These are phyloP conservation scores for Mimumesa dahlbomi DNA, from an alignment of 2,888 invertebrate genomes.

Conservation along the genomic window DNA sequence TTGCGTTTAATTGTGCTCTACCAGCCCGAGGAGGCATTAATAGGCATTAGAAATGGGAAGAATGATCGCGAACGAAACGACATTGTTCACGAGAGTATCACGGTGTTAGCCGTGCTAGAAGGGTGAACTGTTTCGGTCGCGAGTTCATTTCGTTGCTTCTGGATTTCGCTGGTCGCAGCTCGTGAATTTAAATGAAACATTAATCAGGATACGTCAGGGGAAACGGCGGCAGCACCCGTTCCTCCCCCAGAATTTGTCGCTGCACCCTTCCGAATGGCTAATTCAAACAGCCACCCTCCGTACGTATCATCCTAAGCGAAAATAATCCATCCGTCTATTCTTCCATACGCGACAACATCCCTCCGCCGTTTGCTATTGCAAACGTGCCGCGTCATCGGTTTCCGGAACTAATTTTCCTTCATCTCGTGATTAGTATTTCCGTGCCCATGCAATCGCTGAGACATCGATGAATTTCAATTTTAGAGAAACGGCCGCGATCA, in stretches of 20 bases:
- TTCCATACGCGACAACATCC: not conserved
- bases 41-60: no score
- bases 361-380: slow-evolving; percentile 3
- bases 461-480: no score
- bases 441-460: no score
- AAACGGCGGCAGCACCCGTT: slow-evolving; percentile 42
- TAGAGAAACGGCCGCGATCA: no score
- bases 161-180: slow-evolving; percentile 18
- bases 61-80: no score
- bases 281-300: slow-evolving; percentile 50
- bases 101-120: not conserved
- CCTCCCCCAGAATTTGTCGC: slow-evolving; percentile 37
- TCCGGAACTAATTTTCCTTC: not conserved
- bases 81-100: no score
- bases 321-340: slow-evolving; percentile 38
- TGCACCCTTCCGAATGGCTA: slow-evolving; percentile 46
- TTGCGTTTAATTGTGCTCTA: no score
- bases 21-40: no score
- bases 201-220: slow-evolving; percentile 53
- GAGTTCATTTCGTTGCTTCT: slow-evolving; percentile 27
- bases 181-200: slow-evolving; percentile 59
- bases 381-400: not conserved
- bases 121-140: no score
- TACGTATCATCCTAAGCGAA: slow-evolving; percentile 26
- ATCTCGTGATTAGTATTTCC: no score